Evolutionary conservation across 2,797 vertebrate species (phyloP).

Genomic region (Sarcoramphus papa): DNA sequence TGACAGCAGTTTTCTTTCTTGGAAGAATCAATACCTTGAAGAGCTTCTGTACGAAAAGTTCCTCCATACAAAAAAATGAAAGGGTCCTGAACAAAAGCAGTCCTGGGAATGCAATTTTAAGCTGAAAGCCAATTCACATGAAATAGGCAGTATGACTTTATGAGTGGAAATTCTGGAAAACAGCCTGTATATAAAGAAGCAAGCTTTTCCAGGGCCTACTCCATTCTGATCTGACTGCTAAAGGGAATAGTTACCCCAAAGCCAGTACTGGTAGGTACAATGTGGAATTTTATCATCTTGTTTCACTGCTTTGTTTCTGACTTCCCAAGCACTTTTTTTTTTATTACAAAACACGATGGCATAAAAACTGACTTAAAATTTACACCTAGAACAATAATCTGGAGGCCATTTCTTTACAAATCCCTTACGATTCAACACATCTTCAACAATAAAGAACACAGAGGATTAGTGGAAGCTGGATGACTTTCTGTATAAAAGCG

Average conservation of each 20-base stretch:
- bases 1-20: neutral
- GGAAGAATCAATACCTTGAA: neutral
- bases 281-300: slow-evolving; percentile 11
- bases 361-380: slow-evolving; percentile 32
- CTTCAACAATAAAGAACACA: slow-evolving; percentile 16
- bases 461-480: slow-evolving; percentile 7
- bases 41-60: neutral
- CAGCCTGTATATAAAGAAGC: slow-evolving; percentile 2
- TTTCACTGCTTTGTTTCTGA: slow-evolving; percentile 38
- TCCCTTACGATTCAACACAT: neutral
- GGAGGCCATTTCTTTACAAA: slow-evolving; percentile 26
- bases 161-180: slow-evolving; percentile 28
- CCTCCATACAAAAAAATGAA: neutral
- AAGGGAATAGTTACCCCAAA: slow-evolving; percentile 24
- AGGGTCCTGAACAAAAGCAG: neutral
- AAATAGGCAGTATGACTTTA: slow-evolving; percentile 25
- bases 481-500: neutral
- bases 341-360: neutral
- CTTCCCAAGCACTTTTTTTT: slow-evolving; percentile 8
- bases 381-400: slow-evolving; percentile 38
- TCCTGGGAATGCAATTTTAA: slow-evolving; percentile 19
- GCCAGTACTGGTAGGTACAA: neutral
- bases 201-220: neutral
- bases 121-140: neutral
- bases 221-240: slow-evolving; percentile 16